These are phyloP conservation scores for Chromobotia macracanthus DNA, from an alignment of 2,797 vertebrate species.

Conservation along the genomic window DNA sequence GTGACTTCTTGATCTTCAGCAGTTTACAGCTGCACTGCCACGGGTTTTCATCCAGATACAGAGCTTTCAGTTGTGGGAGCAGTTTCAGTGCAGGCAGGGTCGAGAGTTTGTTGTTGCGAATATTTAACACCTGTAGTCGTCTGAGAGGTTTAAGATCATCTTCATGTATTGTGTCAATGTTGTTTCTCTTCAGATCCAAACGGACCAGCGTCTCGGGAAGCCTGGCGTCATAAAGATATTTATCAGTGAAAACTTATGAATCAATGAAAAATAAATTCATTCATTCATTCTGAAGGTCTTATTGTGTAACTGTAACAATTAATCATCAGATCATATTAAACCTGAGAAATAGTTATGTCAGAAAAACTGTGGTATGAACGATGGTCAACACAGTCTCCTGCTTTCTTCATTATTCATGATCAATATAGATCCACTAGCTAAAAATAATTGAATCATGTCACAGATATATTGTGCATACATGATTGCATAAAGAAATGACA, in stretches of 20 bases:
- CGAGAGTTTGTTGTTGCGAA: constrained; percentile 80
- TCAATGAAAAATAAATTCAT: too few species aligned
- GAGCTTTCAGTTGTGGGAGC: constrained; percentile 75
- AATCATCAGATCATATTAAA: too few species aligned
- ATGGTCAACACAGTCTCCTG: too few species aligned
- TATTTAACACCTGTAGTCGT: constrained; percentile 82
- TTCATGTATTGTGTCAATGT: constrained; percentile 74
- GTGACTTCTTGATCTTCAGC: constrained; percentile 68
- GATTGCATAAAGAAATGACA: too few species aligned
- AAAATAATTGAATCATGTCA: too few species aligned
- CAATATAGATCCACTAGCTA: too few species aligned
- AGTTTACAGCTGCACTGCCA: constrained; percentile 66
- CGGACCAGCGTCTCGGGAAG: constrained; percentile 80
- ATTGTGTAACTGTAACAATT: too few species aligned
- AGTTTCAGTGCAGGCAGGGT: constrained; percentile 70
- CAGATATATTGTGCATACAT: too few species aligned
- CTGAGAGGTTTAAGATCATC: constrained; percentile 74
- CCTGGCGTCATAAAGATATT: constrained; percentile 63
- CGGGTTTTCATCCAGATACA: constrained; percentile 81
- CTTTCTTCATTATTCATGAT: too few species aligned
- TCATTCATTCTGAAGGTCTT: too few species aligned
- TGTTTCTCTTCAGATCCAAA: constrained; percentile 82
- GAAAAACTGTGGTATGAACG: too few species aligned
- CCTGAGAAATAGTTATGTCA: too few species aligned
- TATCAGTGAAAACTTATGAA: background rate